A percentile compares a stretch with the other conserved stretches of the same genome.
Evolutionary conservation across 2,797 vertebrate genomes (phyloP).

Genomic region (Sebastes miniatus): DNA sequence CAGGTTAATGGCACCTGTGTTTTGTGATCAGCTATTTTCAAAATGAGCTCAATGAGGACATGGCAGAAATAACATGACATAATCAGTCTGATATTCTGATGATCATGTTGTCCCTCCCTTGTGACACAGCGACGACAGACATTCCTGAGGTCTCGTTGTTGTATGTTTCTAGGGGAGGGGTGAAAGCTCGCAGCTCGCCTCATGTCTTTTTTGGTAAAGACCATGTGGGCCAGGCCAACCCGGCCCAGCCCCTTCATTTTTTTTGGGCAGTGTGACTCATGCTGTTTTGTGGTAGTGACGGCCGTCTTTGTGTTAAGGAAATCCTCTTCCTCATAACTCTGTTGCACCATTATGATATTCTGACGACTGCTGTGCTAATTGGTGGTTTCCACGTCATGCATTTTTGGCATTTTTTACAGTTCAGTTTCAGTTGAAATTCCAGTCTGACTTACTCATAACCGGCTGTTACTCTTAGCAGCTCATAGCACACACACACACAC

Average conservation of each 20-base stretch:
- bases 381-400: constrained; percentile 42
- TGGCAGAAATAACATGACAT: neutral
- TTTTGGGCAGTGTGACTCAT: constrained; percentile 43
- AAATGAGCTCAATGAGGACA: neutral
- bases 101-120: neutral
- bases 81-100: neutral
- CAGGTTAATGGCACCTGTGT: neutral
- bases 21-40: neutral
- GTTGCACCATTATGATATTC: constrained; percentile 22
- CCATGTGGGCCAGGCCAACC: constrained; percentile 9
- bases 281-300: constrained; percentile 1
- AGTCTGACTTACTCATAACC: neutral
- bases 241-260: neutral
- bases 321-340: constrained; percentile 51
- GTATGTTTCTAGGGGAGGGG: constrained; percentile 39
- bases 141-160: constrained; percentile 51
- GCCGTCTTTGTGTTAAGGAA: constrained; percentile 48
- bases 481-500: too few relatives aligned
- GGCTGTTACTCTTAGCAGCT: neutral
- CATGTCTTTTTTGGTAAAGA: constrained; percentile 58
- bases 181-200: constrained; percentile 9
- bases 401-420: constrained; percentile 21
- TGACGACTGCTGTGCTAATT: constrained; percentile 18
- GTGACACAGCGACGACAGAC: constrained; percentile 18
- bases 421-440: constrained; percentile 29